phyloP scores from a whole-genome alignment of 1,140 invertebrate genomes.

The Gonioctena quinquepunctata region DNA sequence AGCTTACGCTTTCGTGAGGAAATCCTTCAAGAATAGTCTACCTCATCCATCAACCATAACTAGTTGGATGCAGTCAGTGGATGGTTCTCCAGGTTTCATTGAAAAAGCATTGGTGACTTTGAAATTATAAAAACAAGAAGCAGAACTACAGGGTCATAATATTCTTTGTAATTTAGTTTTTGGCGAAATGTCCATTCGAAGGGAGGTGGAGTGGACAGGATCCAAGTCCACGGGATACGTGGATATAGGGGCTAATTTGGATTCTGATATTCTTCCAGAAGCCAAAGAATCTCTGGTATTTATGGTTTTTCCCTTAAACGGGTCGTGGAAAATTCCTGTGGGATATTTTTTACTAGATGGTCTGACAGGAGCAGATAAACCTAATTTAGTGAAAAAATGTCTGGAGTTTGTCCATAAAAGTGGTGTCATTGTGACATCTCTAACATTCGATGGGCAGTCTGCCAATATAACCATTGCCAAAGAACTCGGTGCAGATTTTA shows the following conservation, averaged over 20 bases:
- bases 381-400: constrained; percentile 15
- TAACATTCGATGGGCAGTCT: constrained; percentile 20
- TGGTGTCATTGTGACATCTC: constrained; percentile 17
- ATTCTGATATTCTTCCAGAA: constrained; percentile 33
- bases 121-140: constrained; percentile 20
- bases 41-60: constrained; percentile 52
- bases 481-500: constrained; percentile 20
- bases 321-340: constrained; percentile 45
- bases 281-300: constrained; percentile 50
- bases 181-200: constrained; percentile 54
- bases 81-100: constrained; percentile 53
- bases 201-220: constrained; percentile 47
- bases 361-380: constrained; percentile 20
- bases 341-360: constrained; percentile 46
- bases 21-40: constrained; percentile 16
- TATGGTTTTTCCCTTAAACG: constrained; percentile 47
- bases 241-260: constrained; percentile 42
- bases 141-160: neutral
- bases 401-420: constrained; percentile 14
- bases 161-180: constrained; percentile 43
- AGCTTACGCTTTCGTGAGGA: constrained; percentile 31
- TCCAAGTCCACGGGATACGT: constrained; percentile 44
- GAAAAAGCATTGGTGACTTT: constrained; percentile 48
- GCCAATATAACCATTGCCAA: constrained; percentile 15
- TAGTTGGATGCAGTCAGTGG: constrained; percentile 52